These are phyloP conservation scores for Rhysida immarginata DNA, from an alignment of 1,140 invertebrate genomes.

Conservation along the genomic window DNA sequence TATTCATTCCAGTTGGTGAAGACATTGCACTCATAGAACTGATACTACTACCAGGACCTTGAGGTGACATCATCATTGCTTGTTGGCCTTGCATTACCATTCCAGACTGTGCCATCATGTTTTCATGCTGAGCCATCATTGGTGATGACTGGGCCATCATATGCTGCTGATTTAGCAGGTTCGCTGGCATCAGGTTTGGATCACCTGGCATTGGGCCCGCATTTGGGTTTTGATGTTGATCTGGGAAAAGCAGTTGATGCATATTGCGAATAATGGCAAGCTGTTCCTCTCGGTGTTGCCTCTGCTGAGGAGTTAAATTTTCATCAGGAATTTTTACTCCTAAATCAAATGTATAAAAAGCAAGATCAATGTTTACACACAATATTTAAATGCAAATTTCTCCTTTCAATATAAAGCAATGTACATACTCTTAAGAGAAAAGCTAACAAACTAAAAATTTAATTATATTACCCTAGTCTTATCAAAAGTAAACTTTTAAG, in stretches of 20 bases:
- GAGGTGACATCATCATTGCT: constrained; percentile 23
- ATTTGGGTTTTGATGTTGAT: constrained; percentile 35
- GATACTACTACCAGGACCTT: constrained; percentile 4
- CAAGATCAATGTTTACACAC: not conserved
- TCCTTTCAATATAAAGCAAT: no score
- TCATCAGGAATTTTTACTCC: constrained; percentile 82
- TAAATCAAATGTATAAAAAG: constrained; percentile 1
- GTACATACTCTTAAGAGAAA: no score
- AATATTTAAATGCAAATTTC: no score
- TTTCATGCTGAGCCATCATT: constrained; percentile 22
- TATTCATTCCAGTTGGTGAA: not conserved
- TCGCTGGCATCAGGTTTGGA: constrained; percentile 13
- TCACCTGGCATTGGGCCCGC: constrained; percentile 19
- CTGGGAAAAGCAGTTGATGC: constrained; percentile 78
- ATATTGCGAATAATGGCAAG: constrained; percentile 81
- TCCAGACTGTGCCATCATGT: constrained; percentile 22
- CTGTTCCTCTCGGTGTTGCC: constrained; percentile 80
- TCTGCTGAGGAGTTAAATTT: constrained; percentile 88
- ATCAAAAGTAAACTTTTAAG: no score
- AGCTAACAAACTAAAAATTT: no score
- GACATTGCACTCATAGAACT: not conserved
- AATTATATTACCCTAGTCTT: no score
- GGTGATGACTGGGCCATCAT: not conserved
- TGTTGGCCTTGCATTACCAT: constrained; percentile 12
- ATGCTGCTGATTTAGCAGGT: constrained; percentile 13